Conservation (phyloP, 2,113 vertebrate genomes). For the Dipodomys stephensi region DNA sequence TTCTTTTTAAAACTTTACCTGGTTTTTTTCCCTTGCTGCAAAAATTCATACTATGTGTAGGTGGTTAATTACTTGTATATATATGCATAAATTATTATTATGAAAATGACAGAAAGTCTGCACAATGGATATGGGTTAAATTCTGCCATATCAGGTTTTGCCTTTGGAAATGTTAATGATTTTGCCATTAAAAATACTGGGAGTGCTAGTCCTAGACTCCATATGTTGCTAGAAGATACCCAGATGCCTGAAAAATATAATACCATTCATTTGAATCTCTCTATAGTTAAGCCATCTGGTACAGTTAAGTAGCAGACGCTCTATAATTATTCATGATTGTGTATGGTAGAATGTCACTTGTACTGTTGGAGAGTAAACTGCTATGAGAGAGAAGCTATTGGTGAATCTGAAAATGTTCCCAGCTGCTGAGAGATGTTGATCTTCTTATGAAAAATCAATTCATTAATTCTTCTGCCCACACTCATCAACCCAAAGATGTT, state of each 20-base stretch:
- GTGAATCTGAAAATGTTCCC: not conserved
- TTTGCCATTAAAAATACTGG: conserved; percentile 66
- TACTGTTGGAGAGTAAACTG: conserved; percentile 1
- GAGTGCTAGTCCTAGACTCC: conserved; percentile 45
- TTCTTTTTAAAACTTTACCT: not conserved
- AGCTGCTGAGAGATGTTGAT: not conserved
- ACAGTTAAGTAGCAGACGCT: conserved; percentile 49
- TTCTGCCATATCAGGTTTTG: not conserved
- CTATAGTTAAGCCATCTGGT: conserved; percentile 74
- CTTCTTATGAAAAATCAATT: not conserved
- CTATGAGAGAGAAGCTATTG: not conserved
- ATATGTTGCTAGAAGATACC: conserved; percentile 64
- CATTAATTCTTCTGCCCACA: not conserved
- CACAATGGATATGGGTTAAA: conserved; percentile 13
- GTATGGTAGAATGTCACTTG: conserved; percentile 37
- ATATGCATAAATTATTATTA: conserved; percentile 20
- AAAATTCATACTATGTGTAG: not conserved
- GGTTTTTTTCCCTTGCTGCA: not conserved
- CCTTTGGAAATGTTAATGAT: conserved; percentile 70
- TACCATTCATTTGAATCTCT: conserved; percentile 64
- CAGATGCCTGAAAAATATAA: conserved; percentile 69
- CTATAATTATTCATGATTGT: conserved; percentile 59
- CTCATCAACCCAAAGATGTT: not conserved
- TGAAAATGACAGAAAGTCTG: not conserved
- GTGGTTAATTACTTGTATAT: not conserved